phyloP scores from a whole-genome alignment of 2,888 invertebrate species.

The Trichogramma dendrolimi region DNA sequence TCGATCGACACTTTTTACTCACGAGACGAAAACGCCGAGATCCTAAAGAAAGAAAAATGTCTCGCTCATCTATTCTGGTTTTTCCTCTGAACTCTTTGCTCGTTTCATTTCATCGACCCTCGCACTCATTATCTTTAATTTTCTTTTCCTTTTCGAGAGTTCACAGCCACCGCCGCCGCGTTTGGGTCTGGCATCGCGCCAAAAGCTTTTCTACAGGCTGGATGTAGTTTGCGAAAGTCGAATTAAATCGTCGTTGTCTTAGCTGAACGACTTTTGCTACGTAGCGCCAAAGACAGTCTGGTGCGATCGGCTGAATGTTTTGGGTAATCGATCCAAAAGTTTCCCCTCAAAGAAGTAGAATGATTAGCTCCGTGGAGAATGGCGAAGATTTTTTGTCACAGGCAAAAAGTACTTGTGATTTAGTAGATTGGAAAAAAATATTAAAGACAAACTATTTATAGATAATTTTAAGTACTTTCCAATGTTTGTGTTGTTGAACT shows the following conservation, averaged over 20 bases:
- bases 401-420: conserved; percentile 9
- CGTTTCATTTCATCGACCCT: conserved; percentile 17
- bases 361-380: neutral
- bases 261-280: conserved; percentile 10
- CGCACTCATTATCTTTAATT: conserved; percentile 25
- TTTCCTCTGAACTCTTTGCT: neutral
- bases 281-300: conserved; percentile 10
- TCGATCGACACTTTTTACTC: neutral
- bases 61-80: neutral
- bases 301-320: conserved; percentile 23
- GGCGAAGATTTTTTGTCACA: neutral
- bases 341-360: too few species aligned
- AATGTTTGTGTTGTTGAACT: neutral
- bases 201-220: conserved; percentile 14
- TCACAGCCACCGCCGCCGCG: neutral
- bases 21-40: neutral
- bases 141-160: neutral
- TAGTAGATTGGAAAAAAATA: conserved; percentile 10
- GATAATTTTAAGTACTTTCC: neutral
- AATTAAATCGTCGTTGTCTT: conserved; percentile 21
- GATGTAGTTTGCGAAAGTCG: conserved; percentile 11
- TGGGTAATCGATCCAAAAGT: conserved; percentile 23
- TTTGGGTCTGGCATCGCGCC: conserved; percentile 12
- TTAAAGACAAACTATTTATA: too few species aligned
- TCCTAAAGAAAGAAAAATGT: conserved; percentile 5